Percentiles rank a stretch among this genome's conserved stretches.
phyloP scores from a whole-genome alignment of 2,888 invertebrate genomes.

The Volucella inanis region DNA sequence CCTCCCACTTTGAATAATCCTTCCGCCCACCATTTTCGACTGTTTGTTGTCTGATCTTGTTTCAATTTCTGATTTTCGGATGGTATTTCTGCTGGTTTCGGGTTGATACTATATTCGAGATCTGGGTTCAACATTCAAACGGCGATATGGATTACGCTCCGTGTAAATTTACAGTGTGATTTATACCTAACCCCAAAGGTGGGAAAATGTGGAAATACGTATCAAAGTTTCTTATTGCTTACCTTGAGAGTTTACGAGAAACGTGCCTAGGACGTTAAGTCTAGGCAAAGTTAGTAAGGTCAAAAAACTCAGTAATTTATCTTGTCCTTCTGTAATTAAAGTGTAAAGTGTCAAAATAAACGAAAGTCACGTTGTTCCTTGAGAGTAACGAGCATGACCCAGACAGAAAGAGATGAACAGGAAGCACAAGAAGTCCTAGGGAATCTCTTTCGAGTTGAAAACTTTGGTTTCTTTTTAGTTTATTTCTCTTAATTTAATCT shows the following conservation, averaged over 20 bases:
- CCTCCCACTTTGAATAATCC: constrained; percentile 27
- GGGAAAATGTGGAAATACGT: not conserved
- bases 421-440: not conserved
- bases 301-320: constrained; percentile 42
- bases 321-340: constrained; percentile 59
- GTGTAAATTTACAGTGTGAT: constrained; percentile 2
- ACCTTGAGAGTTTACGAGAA: not conserved
- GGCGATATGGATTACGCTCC: too few species aligned
- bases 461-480: constrained; percentile 31
- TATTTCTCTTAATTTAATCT: constrained; percentile 38
- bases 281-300: constrained; percentile 20
- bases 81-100: not conserved
- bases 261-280: constrained; percentile 18
- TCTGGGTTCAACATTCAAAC: too few species aligned
- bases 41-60: constrained; percentile 41
- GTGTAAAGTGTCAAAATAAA: constrained; percentile 43
- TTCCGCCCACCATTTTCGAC: not conserved
- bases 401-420: not conserved
- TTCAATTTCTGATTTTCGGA: constrained; percentile 37
- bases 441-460: constrained; percentile 38
- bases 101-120: too few species aligned
- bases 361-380: constrained; percentile 49
- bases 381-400: not conserved
- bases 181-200: not conserved
- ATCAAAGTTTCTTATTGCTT: not conserved